Conservation (phyloP, 1,140 invertebrate species). For the Notospermus geniculatus region DNA sequence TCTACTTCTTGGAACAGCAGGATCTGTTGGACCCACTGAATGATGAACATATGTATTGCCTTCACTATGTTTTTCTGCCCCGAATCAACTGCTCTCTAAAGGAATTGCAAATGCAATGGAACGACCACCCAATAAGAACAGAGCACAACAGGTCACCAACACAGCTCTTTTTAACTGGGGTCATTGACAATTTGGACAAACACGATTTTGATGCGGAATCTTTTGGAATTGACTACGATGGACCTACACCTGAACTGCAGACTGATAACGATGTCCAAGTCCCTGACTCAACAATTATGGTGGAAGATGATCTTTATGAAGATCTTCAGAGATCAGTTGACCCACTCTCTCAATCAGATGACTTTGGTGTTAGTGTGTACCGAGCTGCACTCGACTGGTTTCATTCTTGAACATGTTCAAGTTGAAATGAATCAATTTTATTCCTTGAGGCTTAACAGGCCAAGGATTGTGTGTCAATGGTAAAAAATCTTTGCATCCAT, state of each 20-base stretch:
- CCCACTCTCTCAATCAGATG: neutral
- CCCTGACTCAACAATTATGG: too few relatives aligned
- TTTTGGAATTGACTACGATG: neutral
- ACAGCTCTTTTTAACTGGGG: neutral
- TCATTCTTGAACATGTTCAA: too few relatives aligned
- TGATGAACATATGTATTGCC: neutral
- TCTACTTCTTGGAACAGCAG: neutral
- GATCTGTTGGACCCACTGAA: neutral
- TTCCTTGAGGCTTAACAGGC: too few relatives aligned
- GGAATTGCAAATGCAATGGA: neutral
- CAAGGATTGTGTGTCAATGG: too few relatives aligned
- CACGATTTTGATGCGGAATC: neutral
- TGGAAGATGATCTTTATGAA: neutral
- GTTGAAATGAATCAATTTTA: too few relatives aligned
- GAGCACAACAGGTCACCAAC: neutral
- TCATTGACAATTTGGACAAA: neutral
- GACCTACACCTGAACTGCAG: neutral
- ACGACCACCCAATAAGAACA: neutral
- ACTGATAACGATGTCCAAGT: neutral
- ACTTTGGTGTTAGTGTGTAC: neutral
- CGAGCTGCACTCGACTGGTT: too few relatives aligned
- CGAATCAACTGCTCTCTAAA: neutral
- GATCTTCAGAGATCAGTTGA: neutral
- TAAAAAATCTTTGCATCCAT: too few relatives aligned
- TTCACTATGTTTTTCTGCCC: neutral